Evolutionary conservation across 2,888 invertebrate genomes (phyloP).

Genomic region (Acronicta alni): DNA sequence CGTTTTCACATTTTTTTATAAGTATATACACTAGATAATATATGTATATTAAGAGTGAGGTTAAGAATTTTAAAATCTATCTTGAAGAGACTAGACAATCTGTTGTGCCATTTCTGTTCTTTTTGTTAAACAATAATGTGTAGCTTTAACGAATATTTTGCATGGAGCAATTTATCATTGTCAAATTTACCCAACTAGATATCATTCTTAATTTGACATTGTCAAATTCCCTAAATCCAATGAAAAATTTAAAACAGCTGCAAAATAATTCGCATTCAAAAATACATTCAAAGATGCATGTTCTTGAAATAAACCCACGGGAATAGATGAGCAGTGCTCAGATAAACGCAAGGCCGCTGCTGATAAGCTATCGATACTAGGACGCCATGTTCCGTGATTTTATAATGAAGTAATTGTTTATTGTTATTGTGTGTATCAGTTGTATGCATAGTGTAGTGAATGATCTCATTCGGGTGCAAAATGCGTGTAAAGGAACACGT

Average conservation of each 20-base stretch:
- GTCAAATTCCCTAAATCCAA: not conserved
- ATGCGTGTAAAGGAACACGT: not conserved
- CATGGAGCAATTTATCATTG: too few relatives aligned
- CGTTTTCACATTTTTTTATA: too few relatives aligned
- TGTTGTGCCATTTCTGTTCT: not conserved
- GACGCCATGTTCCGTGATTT: conserved; percentile 45
- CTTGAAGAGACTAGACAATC: not conserved
- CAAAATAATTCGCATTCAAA: conserved; percentile 14
- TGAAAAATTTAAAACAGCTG: not conserved
- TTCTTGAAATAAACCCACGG: conserved; percentile 45
- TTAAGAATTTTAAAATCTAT: too few relatives aligned
- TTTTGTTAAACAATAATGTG: too few relatives aligned
- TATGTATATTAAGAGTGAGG: too few relatives aligned
- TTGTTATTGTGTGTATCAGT: conserved; percentile 26
- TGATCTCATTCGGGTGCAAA: not conserved
- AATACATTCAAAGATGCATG: conserved; percentile 26
- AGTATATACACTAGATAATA: too few relatives aligned
- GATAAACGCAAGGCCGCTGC: conserved; percentile 46
- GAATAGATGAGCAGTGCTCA: conserved; percentile 42
- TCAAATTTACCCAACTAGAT: not conserved
- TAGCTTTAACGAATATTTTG: too few relatives aligned
- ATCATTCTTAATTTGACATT: too few relatives aligned
- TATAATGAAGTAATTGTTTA: conserved; percentile 45
- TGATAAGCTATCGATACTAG: conserved; percentile 50
- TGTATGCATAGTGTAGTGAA: not conserved